Evolutionary conservation across 2,888 invertebrate genomes (phyloP).

Genomic region (Melolontha melolontha): DNA sequence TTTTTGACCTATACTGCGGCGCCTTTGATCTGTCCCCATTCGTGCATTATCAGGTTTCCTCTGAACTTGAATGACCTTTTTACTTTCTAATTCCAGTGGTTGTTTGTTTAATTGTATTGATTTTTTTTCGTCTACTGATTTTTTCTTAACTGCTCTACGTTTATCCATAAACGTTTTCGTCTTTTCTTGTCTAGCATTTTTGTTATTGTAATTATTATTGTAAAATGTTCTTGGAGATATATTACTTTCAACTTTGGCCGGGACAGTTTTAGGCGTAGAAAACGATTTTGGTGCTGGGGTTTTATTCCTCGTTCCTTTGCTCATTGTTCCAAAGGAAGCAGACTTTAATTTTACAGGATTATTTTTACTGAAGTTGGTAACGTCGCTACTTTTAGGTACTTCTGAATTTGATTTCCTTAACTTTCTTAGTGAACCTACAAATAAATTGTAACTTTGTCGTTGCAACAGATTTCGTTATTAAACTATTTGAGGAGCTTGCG

Average conservation of each 20-base stretch:
- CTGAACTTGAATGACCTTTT: conserved; percentile 12
- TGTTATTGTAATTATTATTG: conserved; percentile 28
- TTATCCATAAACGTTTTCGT: conserved; percentile 42
- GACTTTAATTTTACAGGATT: conserved; percentile 45
- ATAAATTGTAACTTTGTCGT: background rate
- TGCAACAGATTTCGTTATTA: background rate
- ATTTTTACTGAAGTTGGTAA: background rate
- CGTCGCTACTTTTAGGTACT: conserved; percentile 2
- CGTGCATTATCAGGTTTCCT: conserved; percentile 8
- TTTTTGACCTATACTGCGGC: conserved; percentile 11
- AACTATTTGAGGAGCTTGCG: no score
- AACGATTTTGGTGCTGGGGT: conserved; percentile 32
- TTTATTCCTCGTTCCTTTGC: conserved; percentile 26
- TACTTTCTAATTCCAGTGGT: conserved; percentile 36
- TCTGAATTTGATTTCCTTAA: conserved; percentile 18
- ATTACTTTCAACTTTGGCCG: conserved; percentile 19
- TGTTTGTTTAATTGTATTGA: conserved; percentile 25
- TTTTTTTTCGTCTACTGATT: conserved; percentile 13
- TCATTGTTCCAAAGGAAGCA: conserved; percentile 44
- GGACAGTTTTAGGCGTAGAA: conserved; percentile 12
- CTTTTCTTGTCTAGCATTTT: conserved; percentile 34
- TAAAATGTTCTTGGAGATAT: conserved; percentile 27
- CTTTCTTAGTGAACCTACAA: conserved; percentile 28
- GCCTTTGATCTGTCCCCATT: conserved; percentile 13
- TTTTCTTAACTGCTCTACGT: conserved; percentile 38